These are phyloP conservation scores for Formica selysi DNA, from an alignment of 1,140 invertebrate genomes.

Conservation along the genomic window DNA sequence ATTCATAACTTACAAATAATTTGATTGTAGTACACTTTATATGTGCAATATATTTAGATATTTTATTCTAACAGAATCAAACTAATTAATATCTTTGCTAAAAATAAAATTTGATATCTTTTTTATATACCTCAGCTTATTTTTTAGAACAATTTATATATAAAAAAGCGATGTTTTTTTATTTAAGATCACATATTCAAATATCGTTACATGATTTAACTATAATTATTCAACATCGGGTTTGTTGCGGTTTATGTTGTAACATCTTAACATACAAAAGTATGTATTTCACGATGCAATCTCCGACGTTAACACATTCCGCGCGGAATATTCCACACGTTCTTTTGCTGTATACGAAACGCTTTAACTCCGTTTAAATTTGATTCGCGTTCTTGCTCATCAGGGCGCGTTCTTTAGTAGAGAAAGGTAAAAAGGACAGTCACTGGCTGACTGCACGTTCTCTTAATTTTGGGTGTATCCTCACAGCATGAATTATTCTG, in stretches of 20 bases:
- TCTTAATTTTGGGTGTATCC: slow-evolving; percentile 61
- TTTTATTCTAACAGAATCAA: not conserved
- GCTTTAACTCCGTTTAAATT: slow-evolving; percentile 68
- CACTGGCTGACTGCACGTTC: slow-evolving; percentile 33
- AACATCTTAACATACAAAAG: slow-evolving; percentile 24
- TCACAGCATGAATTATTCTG: slow-evolving; percentile 54
- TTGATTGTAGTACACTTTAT: too few species aligned
- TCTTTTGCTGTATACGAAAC: not conserved
- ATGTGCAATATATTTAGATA: too few species aligned
- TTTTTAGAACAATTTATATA: too few species aligned
- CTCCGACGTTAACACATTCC: slow-evolving; percentile 41
- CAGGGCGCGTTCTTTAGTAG: slow-evolving; percentile 7
- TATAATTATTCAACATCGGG: not conserved
- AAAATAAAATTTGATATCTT: too few species aligned
- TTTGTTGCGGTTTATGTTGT: not conserved
- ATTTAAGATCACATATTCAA: not conserved
- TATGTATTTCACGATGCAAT: slow-evolving; percentile 43
- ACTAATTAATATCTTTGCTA: too few species aligned
- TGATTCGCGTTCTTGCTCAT: slow-evolving; percentile 50
- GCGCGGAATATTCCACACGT: not conserved
- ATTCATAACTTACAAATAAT: too few species aligned
- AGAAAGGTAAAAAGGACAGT: slow-evolving; percentile 27
- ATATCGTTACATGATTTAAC: not conserved
- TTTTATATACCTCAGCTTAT: too few species aligned
- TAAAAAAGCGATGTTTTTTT: not conserved